Evolutionary conservation across 1,140 invertebrate species (phyloP).

Genomic region (Neodiprion lecontei): DNA sequence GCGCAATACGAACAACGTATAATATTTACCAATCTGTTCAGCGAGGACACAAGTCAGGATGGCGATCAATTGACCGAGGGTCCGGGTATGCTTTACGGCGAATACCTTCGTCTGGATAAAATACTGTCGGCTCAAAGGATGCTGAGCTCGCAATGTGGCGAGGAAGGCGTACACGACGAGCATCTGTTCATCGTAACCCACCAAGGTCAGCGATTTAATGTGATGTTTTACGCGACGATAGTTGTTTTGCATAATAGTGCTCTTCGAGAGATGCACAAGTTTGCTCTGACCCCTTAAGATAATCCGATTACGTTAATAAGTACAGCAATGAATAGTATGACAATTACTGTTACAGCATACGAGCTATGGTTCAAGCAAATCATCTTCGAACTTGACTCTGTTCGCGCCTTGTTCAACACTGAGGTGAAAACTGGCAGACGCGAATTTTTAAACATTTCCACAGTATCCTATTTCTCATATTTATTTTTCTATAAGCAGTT

Average conservation of each 20-base stretch:
- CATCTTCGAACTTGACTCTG: slow-evolving; percentile 94
- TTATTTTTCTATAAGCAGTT: background rate
- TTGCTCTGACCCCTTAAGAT: too few relatives aligned
- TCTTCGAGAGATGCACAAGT: too few relatives aligned
- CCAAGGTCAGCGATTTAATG: slow-evolving; percentile 76
- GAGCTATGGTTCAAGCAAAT: slow-evolving; percentile 99
- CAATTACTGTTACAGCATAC: slow-evolving; percentile 78
- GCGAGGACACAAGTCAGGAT: slow-evolving; percentile 53
- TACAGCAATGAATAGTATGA: slow-evolving; percentile 18
- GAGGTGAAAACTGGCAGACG: slow-evolving; percentile 52
- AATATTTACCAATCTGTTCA: slow-evolving; percentile 24
- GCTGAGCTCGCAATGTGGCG: slow-evolving; percentile 74
- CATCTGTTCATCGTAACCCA: slow-evolving; percentile 98
- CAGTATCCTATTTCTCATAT: background rate
- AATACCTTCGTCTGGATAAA: slow-evolving; percentile 90
- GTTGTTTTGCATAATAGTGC: too few relatives aligned
- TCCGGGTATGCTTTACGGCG: slow-evolving; percentile 81
- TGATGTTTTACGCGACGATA: slow-evolving; percentile 12
- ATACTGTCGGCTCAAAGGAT: slow-evolving; percentile 86
- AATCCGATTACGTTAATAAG: background rate
- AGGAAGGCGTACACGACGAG: slow-evolving; percentile 88
- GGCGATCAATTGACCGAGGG: slow-evolving; percentile 67
- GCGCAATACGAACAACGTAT: background rate
- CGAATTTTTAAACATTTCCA: slow-evolving; percentile 24
- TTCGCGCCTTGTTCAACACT: slow-evolving; percentile 81